phyloP scores from a whole-genome alignment of 2,797 vertebrate genomes.

The Thamnophis elegans region DNA sequence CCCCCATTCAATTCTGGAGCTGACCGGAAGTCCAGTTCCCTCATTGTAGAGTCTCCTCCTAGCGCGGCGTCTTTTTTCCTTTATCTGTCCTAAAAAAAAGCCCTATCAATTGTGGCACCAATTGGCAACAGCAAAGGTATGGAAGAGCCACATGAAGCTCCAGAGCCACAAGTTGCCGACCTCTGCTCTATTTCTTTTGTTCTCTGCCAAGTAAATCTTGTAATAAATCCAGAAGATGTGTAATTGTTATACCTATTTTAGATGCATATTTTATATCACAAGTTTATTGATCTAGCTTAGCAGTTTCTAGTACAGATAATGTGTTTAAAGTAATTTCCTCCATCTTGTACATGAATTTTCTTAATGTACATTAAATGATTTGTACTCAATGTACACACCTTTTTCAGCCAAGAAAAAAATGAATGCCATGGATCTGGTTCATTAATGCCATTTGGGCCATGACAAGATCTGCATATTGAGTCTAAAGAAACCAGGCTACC shows the following conservation, averaged over 20 bases:
- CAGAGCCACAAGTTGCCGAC: too few relatives aligned
- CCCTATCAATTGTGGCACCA: too few relatives aligned
- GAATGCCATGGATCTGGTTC: not conserved
- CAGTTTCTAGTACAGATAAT: not conserved
- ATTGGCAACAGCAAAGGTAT: too few relatives aligned
- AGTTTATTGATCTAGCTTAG: not conserved
- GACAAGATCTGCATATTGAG: not conserved
- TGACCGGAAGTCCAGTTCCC: too few relatives aligned
- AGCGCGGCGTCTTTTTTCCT: too few relatives aligned
- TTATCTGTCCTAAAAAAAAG: too few relatives aligned
- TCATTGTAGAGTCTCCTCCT: too few relatives aligned
- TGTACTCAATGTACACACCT: not conserved
- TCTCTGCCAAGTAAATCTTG: not conserved
- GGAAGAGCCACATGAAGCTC: too few relatives aligned
- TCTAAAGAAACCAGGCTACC: not conserved
- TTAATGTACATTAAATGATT: not conserved
- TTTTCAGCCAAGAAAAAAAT: not conserved
- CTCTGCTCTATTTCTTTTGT: not conserved
- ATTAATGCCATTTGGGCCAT: not conserved
- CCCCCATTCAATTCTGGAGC: too few relatives aligned
- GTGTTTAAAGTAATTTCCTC: not conserved
- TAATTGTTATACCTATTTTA: not conserved
- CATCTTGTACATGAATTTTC: not conserved
- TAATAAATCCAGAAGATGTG: not conserved
- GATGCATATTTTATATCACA: not conserved